Evolutionary conservation across 2,888 invertebrate species (phyloP).

Genomic region (Tridacna crocea): DNA sequence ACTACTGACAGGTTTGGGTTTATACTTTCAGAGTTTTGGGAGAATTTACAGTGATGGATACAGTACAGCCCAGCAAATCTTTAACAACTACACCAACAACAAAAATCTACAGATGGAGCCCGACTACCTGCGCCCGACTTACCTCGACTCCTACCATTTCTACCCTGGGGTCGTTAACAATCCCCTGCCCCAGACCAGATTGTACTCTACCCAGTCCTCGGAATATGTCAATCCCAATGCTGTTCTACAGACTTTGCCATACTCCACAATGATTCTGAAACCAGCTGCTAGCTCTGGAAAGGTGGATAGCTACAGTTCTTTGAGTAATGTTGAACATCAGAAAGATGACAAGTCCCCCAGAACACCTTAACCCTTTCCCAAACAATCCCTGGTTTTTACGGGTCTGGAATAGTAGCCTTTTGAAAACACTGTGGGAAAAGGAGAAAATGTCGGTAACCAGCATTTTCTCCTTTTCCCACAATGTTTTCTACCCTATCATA

Average conservation of each 20-base stretch:
- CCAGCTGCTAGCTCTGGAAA: not conserved
- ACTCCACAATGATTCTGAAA: conserved; percentile 6
- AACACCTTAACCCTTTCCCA: not conserved
- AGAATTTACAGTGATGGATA: conserved; percentile 42
- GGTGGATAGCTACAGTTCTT: not conserved
- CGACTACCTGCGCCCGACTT: conserved; percentile 45
- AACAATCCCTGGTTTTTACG: too few relatives aligned
- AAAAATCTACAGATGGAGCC: conserved; percentile 47
- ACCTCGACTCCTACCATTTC: conserved; percentile 51
- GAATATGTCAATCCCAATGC: conserved; percentile 67
- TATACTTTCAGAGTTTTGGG: conserved; percentile 18
- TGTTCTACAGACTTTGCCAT: conserved; percentile 46
- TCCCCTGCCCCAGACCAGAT: conserved; percentile 12
- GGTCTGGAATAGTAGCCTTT: too few relatives aligned
- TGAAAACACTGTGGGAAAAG: too few relatives aligned
- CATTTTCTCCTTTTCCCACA: not conserved
- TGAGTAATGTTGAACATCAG: not conserved
- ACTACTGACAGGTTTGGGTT: not conserved
- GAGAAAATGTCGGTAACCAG: not conserved
- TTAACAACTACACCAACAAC: conserved; percentile 39
- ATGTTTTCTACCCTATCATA: not conserved
- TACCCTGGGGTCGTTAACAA: conserved; percentile 40
- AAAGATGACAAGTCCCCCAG: conserved; percentile 2
- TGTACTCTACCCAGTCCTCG: conserved; percentile 19
- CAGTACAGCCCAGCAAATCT: conserved; percentile 48